phyloP scores from a whole-genome alignment of 2,797 vertebrate genomes.

The Sarcophilus harrisii region DNA sequence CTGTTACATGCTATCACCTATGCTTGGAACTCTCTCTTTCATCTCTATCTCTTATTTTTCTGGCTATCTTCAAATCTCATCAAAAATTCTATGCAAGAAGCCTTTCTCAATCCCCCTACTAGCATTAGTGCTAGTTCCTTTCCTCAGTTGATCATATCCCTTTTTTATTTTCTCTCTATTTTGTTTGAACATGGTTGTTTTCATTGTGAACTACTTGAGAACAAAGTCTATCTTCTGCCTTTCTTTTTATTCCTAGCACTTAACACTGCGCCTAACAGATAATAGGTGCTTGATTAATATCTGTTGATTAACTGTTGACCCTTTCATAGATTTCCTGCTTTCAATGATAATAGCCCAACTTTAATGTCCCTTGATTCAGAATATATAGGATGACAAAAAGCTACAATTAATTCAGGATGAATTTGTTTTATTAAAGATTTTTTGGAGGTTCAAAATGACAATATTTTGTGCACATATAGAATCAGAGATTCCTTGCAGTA shows the following conservation, averaged over 20 bases:
- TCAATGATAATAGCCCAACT: neutral
- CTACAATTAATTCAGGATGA: neutral
- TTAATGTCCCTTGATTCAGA: neutral
- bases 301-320: neutral
- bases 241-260: neutral
- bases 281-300: neutral
- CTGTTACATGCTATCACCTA: neutral
- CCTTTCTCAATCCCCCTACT: neutral
- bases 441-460: neutral
- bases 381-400: neutral
- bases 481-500: neutral
- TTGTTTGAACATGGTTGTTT: neutral
- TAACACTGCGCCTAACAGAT: neutral
- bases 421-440: neutral
- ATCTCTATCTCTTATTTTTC: neutral
- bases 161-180: neutral
- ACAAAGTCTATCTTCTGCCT: neutral
- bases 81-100: neutral
- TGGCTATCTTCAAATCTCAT: neutral
- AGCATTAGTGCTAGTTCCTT: neutral
- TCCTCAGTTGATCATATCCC: neutral
- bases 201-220: neutral
- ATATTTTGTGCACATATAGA: neutral
- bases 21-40: neutral
- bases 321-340: neutral